A percentile compares a stretch with the other conserved stretches of the same genome.
Evolutionary conservation across 1,140 invertebrate genomes (phyloP).

Genomic region (Periplaneta americana): DNA sequence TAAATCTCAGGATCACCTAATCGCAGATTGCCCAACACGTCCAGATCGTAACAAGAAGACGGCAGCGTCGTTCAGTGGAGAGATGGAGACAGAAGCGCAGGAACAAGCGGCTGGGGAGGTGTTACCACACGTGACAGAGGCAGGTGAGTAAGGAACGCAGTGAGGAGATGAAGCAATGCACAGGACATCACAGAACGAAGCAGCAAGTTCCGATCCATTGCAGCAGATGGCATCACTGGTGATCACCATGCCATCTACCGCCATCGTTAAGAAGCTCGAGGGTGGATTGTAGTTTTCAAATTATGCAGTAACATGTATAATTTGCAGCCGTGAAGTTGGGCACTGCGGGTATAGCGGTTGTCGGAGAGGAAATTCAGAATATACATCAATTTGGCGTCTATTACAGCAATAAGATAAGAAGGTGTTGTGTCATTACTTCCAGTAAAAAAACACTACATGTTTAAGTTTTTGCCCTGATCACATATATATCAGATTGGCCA

Average conservation of each 20-base stretch:
- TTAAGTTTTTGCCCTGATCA: no score
- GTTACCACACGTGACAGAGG: neutral
- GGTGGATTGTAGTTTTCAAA: neutral
- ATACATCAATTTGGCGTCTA: neutral
- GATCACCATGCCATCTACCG: neutral
- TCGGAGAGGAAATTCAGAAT: neutral
- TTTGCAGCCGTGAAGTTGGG: neutral
- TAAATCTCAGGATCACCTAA: conserved; percentile 77
- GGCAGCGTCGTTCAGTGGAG: neutral
- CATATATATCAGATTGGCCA: no score
- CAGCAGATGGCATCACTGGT: neutral
- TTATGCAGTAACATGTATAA: neutral
- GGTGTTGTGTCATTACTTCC: neutral
- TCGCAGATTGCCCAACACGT: conserved; percentile 72
- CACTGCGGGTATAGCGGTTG: neutral
- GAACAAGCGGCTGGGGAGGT: neutral
- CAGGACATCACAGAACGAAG: neutral
- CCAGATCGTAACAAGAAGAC: conserved; percentile 17
- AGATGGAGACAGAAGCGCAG: neutral
- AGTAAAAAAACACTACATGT: no score
- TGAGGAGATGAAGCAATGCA: neutral
- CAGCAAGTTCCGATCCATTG: neutral
- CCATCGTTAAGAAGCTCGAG: neutral
- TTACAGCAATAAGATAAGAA: neutral
- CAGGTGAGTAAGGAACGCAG: neutral